These are phyloP conservation scores for Andricus grossulariae DNA, from an alignment of 1,140 invertebrate genomes.

Conservation along the genomic window DNA sequence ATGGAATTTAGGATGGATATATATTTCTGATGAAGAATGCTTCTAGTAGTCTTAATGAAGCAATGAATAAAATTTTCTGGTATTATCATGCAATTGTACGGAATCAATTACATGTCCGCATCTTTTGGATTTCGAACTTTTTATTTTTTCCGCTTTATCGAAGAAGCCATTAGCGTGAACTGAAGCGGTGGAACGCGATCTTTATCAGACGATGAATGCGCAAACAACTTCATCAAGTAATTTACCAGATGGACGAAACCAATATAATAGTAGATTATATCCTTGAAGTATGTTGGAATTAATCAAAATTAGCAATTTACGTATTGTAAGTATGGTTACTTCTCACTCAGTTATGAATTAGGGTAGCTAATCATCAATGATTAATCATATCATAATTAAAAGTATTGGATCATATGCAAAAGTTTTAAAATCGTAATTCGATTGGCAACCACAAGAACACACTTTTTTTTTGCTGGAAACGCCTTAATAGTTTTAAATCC, in stretches of 20 bases:
- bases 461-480: too few relatives aligned
- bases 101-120: background rate
- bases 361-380: too few relatives aligned
- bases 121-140: background rate
- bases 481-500: too few relatives aligned
- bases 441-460: too few relatives aligned
- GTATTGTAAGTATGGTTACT: too few relatives aligned
- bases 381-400: too few relatives aligned
- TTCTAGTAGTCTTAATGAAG: background rate
- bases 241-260: conserved; percentile 1
- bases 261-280: too few relatives aligned
- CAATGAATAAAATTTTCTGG: background rate
- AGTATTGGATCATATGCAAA: too few relatives aligned
- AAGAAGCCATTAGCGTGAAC: conserved; percentile 6
- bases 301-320: too few relatives aligned
- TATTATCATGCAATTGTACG: background rate
- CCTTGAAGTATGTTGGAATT: too few relatives aligned
- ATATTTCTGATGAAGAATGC: background rate
- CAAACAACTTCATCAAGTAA: conserved; percentile 25
- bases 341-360: too few relatives aligned
- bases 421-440: too few relatives aligned
- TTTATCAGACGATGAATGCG: conserved; percentile 10
- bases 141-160: background rate
- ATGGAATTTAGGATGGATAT: background rate
- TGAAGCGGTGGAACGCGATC: conserved; percentile 12